Evolutionary conservation across 2,113 vertebrate species (phyloP), one percentile per base, ranked within the genome.

Genomic region (Triplophysa dalaica): DNA sequence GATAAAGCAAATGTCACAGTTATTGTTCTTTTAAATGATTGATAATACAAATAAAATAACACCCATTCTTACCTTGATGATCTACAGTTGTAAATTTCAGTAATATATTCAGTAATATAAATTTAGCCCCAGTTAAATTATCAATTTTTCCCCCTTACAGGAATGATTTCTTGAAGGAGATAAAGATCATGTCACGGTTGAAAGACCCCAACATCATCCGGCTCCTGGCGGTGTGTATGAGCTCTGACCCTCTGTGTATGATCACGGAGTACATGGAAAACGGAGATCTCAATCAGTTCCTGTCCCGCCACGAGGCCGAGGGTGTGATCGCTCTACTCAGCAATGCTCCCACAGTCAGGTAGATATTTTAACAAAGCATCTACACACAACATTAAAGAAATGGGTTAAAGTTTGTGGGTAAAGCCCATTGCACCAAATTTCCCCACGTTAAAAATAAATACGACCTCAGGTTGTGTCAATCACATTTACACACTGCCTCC

Each of bases 221-320:
- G 7, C 93, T 99, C 77, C 88, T 99, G 77, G 98, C 95, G 0
- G 98, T 99, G 87, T 99, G 97, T 82, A 96, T 99, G 87, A 83
- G 92, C 0, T 96, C 95, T 0, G 96, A 99, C 78, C 98, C 98
- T 0, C 92, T 99, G 68, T 98, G 97, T 80, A 99, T 99, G 98
- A 98, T 99, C 91, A 99, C 98, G 0, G 98, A 99, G 85, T 99
- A 99, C 92, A 99, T 99, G 98, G 97, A 99, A 88, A 99, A 99
- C 0, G 98, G 98, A 24, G 98, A 99, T 82, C 97, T 99, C 89
- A 98, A 99, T 84, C 98, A 99, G 90, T 99, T 99, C 85, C 93
- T 99, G 82, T 98, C 96, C 78, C 95, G 96, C 19, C 96, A 97
- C 0, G 94, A 97, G 48, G 93, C 94, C 0, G 93, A 92, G 29